Evolutionary conservation across 1,140 invertebrate species (phyloP), one percentile per base, ranked within the genome.

Genomic region (Cydia splendana): DNA sequence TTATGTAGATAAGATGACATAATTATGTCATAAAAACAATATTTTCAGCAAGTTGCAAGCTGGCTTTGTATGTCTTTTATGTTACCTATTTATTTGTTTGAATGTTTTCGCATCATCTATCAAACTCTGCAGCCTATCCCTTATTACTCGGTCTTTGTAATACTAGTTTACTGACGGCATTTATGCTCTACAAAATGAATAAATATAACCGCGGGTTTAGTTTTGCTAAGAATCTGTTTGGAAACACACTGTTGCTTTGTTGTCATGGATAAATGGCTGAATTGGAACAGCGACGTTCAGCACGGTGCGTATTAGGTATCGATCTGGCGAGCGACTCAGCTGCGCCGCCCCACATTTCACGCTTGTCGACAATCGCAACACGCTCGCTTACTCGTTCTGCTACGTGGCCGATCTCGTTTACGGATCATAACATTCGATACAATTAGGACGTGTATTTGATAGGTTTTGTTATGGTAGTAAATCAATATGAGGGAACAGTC

Each of bases 291-390:
- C 80, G 84, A 79, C 85, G 87, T 88, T 87, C 84, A 88, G 83
- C 85, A 84, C 84, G 84, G 82, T 88, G 84, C 85, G 88, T 90
- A 90, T 91, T 85, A 85, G 83, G 88, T 90, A 90, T 90, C 88
- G 87, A 89, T 89, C 87, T 88, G 79, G 83, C 81, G 85, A 88
- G 79, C 85, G 88, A 81, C 81, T 91, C 84, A 86, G 83, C 84
- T 86, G 82, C 83, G 85, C 87, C 85, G 88, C 79, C 86, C 88
- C 85, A 90, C 90, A 90, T 91, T 91, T 89, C 82, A 88, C 84
- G 88, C 85, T 86, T 75, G 80, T 81, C 82, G 84, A 84, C 80
- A 82, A 86, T 83, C 79, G 81, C 84, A 76, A 79, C 80, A 81
- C 78, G 82, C 78, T 80, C 74, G 78, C 80, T 83, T 83, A 42